Evolutionary conservation across 2,113 vertebrate species (phyloP).

Genomic region (Isichthys henryi): DNA sequence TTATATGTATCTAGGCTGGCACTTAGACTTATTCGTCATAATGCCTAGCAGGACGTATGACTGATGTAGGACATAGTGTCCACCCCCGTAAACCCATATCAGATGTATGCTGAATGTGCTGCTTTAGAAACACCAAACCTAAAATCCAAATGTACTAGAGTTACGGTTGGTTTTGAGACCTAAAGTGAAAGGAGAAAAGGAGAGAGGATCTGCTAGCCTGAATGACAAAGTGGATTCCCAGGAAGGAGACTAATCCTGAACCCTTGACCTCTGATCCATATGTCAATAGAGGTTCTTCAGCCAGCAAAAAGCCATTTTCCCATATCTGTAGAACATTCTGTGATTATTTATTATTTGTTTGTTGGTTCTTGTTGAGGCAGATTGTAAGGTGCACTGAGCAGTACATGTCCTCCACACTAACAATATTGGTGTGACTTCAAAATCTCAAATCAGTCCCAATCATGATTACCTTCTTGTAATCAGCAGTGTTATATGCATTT

Average conservation of each 20-base stretch:
- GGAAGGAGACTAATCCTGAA: neutral
- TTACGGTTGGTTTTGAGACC: neutral
- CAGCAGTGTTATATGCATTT: too few species aligned
- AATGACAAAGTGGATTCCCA: neutral
- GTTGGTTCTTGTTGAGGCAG: neutral
- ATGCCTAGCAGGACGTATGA: neutral
- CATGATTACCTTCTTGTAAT: too few species aligned
- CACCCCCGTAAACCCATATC: neutral
- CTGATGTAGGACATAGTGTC: neutral
- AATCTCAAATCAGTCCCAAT: neutral
- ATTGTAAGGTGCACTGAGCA: neutral
- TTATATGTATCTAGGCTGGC: neutral
- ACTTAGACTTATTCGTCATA: neutral
- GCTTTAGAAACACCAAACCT: neutral
- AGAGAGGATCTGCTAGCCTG: neutral
- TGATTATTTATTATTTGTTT: neutral
- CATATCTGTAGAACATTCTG: neutral
- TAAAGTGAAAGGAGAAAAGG: neutral
- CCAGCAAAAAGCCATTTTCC: neutral
- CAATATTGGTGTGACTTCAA: neutral
- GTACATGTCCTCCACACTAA: neutral
- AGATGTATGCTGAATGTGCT: neutral
- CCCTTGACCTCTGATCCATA: neutral
- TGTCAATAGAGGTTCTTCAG: neutral
- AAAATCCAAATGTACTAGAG: neutral